Percentiles rank a stretch among this genome's conserved stretches.
These are phyloP conservation scores for Lytechinus pictus DNA, from an alignment of 35 echinoderm and acorn worm species.

Conservation along the genomic window DNA sequence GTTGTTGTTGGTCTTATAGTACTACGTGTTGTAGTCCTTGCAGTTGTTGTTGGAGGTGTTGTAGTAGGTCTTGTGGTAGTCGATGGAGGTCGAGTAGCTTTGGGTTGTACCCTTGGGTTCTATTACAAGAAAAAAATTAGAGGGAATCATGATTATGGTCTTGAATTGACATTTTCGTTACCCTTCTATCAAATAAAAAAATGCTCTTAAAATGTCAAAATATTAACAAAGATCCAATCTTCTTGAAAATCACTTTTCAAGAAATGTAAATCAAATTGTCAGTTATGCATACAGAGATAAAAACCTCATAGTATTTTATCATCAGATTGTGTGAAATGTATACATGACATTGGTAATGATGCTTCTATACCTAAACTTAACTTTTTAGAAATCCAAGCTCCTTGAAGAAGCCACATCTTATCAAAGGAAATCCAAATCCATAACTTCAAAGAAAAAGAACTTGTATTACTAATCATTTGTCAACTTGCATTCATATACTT, in stretches of 20 bases:
- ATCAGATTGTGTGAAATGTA: background rate
- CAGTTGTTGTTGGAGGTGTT: background rate
- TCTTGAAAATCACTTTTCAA: background rate
- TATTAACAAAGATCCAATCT: background rate
- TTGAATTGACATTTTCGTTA: no score
- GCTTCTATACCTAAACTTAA: background rate
- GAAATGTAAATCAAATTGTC: background rate
- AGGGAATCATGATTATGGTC: background rate
- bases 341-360: background rate
- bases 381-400: background rate
- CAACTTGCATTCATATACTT: background rate
- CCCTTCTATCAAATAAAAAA: no score
- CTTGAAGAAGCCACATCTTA: background rate
- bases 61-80: background rate
- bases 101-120: background rate
- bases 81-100: conserved; percentile 13
- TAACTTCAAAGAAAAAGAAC: background rate
- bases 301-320: background rate
- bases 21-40: background rate
- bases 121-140: background rate
- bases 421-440: background rate
- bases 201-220: no score
- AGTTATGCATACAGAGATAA: background rate
- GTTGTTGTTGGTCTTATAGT: background rate
- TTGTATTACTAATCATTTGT: background rate